phyloP scores from a whole-genome alignment of 2,113 vertebrate species.

The Gasterosteus aculeatus region DNA sequence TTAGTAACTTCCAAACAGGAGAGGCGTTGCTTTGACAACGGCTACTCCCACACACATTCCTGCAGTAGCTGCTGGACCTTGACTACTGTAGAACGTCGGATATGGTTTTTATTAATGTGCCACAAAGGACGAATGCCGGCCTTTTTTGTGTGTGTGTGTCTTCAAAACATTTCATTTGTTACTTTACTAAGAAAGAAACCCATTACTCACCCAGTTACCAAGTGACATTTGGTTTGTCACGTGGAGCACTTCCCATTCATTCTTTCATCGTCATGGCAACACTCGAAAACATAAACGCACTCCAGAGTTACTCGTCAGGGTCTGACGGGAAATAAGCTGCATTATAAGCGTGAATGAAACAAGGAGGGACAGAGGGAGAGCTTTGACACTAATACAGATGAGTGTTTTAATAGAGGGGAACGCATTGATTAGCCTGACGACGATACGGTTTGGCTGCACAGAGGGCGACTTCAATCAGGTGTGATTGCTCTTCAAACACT shows the following conservation, averaged over 20 bases:
- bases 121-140: conserved; percentile 3
- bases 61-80: conserved; percentile 19
- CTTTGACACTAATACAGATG: conserved; percentile 5
- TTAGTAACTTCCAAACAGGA: conserved; percentile 62
- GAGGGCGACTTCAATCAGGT: neutral
- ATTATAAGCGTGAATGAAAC: conserved; percentile 18
- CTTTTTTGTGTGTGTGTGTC: neutral
- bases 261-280: conserved; percentile 42
- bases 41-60: conserved; percentile 60
- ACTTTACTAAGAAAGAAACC: conserved; percentile 20
- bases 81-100: conserved; percentile 13
- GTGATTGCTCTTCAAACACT: neutral
- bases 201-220: conserved; percentile 25
- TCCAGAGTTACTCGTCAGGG: neutral
- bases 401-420: neutral
- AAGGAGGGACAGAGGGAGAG: neutral
- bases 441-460: neutral
- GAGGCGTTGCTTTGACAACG: conserved; percentile 69
- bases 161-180: neutral
- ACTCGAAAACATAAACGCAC: conserved; percentile 17
- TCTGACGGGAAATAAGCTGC: conserved; percentile 32
- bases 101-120: conserved; percentile 28
- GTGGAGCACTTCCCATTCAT: conserved; percentile 49
- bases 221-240: conserved; percentile 17
- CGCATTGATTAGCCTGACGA: neutral